Evolutionary conservation across 2,113 vertebrate species (phyloP), one percentile per base, ranked within the genome.

Genomic region (Pygathrix nemaeus): DNA sequence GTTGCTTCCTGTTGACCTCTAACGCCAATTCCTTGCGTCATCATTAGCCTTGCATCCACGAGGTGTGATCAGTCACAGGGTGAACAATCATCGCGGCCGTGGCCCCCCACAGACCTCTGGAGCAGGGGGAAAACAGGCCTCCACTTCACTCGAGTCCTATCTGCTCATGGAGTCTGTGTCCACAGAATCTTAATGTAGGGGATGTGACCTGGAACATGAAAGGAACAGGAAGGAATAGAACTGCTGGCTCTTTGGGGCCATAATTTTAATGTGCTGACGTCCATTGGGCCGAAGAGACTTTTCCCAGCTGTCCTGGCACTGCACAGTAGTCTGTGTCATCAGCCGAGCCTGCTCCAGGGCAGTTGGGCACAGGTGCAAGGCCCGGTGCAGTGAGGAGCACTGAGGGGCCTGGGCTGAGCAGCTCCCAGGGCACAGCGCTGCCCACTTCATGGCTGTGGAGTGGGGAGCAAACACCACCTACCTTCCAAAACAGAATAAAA

Each of bases 231-330:
- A 16, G 20, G 43, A n/a, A 35, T 6, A 13, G 84, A 75, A 4
- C 40, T 4, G 21, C 79, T 59, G 85, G 76, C 68, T 79, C 35
- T 30, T 32, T 0, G 21, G 35, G 75, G 43, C 40, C 43, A 5
- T 90, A 59, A 79, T 92, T 96, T 86, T 75, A 79, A 88, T 20
- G 88, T 57, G 86, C 88, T 97, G 96, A 95, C 30, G 50, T 87
- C 68, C 45, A 25, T 8, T 78, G 81, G 57, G 59, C 86, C 68
- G 79, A 79, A 45, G 20, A 52, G 64, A 82, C 59, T 43, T 90
- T 80, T 66, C 81, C 66, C 93, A 97, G 96, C 91, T 94, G 93
- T 88, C 68, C 38, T 57, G 82, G 90, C 38, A 21, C 57, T 87
- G 35, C 68, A 13, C 0, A 7, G 94, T 43, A 8, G 14, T 32